phyloP scores from a whole-genome alignment of 2,888 invertebrate species.

The Isotomurus palustris region DNA sequence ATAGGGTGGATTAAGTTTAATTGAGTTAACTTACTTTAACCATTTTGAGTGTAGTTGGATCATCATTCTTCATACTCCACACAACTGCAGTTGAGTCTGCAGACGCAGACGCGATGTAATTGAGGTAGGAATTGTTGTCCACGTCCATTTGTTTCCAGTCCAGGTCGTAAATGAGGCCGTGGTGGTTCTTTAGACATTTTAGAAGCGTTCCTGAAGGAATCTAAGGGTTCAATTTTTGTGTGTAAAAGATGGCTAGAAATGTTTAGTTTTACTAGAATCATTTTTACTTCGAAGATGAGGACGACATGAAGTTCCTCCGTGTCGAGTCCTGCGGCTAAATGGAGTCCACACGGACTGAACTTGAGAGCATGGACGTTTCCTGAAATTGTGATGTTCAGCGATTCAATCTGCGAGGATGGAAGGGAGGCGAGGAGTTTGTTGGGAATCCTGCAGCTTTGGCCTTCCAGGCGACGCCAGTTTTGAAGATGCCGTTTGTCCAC shows the following conservation, averaged over 20 bases:
- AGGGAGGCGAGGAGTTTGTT: conserved; percentile 53
- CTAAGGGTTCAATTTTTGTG: conserved; percentile 45
- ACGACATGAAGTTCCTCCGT: conserved; percentile 55
- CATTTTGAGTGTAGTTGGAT: conserved; percentile 48
- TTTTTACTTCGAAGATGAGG: conserved; percentile 55
- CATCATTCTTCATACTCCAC: conserved; percentile 55
- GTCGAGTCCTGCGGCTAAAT: conserved; percentile 56
- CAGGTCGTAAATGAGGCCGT: conserved; percentile 62
- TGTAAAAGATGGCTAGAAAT: conserved; percentile 9
- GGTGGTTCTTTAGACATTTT: conserved; percentile 56
- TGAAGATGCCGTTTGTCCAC: background rate
- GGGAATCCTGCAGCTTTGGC: conserved; percentile 61
- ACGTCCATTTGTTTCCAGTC: conserved; percentile 54
- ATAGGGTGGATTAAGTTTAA: too few relatives aligned
- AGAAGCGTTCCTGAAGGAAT: conserved; percentile 53
- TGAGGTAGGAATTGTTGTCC: conserved; percentile 51
- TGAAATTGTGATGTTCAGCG: conserved; percentile 48
- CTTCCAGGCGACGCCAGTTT: conserved; percentile 55
- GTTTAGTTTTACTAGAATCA: background rate
- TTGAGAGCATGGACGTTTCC: conserved; percentile 54
- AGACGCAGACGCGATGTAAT: conserved; percentile 59
- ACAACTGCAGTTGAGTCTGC: conserved; percentile 63
- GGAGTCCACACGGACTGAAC: conserved; percentile 55
- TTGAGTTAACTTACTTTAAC: conserved; percentile 48
- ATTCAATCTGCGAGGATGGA: conserved; percentile 45